Evolutionary conservation across 2,888 invertebrate species (phyloP), one percentile per base, ranked within the genome.

Genomic region (Orchestes rusci): DNA sequence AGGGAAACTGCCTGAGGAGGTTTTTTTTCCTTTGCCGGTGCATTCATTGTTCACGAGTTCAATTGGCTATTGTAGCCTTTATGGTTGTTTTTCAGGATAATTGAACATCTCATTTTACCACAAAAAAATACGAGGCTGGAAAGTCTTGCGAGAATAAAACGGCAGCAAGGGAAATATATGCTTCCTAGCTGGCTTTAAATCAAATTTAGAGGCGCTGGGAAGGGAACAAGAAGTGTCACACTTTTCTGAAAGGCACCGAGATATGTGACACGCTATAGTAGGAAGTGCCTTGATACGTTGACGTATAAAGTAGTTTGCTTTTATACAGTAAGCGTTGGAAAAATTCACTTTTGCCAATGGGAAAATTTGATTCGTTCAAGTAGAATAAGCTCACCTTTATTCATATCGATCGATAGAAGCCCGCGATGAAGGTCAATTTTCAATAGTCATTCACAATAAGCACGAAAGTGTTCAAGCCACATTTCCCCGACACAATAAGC

Each of bases 41-140:
- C 45, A 45, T 40, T 33, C 41, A 45, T 45, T 45, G 37, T 41
- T 45, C 32, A 41, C 41, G 37, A 45, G 41, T 45, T 45, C 41
- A 37, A 45, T n/a, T n/a, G n/a, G n/a, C n/a, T n/a, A n/a, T n/a
- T n/a, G n/a, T n/a, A n/a, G n/a, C n/a, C n/a, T n/a, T n/a, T n/a
- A n/a, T n/a, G n/a, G n/a, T n/a, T n/a, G n/a, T n/a, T n/a, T n/a
- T n/a, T n/a, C n/a, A n/a, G n/a, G n/a, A n/a, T n/a, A n/a, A n/a
- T n/a, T n/a, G n/a, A n/a, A n/a, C n/a, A n/a, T n/a, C n/a, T n/a
- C n/a, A n/a, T n/a, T n/a, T n/a, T n/a, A n/a, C n/a, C n/a, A n/a
- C n/a, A n/a, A n/a, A n/a, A n/a, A n/a, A n/a, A n/a, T n/a, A n/a
- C n/a, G n/a, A n/a, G n/a, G n/a, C n/a, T n/a, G n/a, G n/a, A n/a